phyloP scores from a whole-genome alignment of 2,797 vertebrate species.

The Lepidocolaptes lacrymiger region DNA sequence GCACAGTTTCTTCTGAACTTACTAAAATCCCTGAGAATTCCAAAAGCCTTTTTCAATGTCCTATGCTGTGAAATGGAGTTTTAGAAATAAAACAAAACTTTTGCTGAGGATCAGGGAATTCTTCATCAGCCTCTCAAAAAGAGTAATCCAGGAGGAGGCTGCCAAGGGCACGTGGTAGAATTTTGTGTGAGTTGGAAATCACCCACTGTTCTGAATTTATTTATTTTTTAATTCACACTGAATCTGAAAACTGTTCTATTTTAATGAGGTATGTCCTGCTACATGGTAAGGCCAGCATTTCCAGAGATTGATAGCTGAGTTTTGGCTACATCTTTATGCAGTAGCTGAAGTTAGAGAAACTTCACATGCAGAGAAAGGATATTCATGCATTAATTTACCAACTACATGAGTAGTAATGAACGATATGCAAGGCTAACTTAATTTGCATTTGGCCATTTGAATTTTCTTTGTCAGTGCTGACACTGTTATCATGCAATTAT shows the following conservation, averaged over 20 bases:
- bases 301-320: neutral
- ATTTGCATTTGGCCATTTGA: constrained; percentile 39
- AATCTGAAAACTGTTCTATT: neutral
- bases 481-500: constrained; percentile 11
- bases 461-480: constrained; percentile 32
- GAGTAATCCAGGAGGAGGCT: neutral
- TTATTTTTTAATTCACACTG: neutral
- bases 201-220: neutral
- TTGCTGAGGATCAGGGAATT: neutral
- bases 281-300: neutral
- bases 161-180: neutral
- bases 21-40: neutral
- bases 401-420: neutral
- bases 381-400: neutral
- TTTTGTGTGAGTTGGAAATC: neutral
- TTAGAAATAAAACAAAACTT: neutral
- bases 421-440: neutral
- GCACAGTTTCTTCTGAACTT: neutral
- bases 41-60: neutral
- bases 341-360: neutral
- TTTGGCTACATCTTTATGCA: neutral
- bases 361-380: neutral
- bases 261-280: neutral
- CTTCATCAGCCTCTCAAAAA: neutral
- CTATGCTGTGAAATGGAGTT: neutral